Percentiles rank a stretch among this genome's conserved stretches.
phyloP scores from a whole-genome alignment of 2,888 invertebrate species.

The Apamea anceps region DNA sequence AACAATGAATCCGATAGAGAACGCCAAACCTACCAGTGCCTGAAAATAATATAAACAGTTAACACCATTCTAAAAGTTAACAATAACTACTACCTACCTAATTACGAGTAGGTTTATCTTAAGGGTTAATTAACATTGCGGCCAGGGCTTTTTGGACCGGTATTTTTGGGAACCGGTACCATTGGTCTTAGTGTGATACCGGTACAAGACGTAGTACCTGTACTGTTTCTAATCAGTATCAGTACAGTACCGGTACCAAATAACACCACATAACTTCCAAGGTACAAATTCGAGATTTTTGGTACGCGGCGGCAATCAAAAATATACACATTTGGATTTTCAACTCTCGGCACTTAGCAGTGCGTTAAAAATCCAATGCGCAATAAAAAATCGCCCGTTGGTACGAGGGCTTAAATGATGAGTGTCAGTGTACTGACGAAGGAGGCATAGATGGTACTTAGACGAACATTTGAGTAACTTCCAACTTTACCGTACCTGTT shows the following conservation, averaged over 20 bases:
- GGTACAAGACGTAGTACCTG: not conserved
- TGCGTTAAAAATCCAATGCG: not conserved
- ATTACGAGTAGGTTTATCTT: too few relatives aligned
- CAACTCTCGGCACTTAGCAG: not conserved
- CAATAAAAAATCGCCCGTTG: not conserved
- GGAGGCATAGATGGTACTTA: not conserved
- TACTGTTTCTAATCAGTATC: not conserved
- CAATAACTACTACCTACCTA: not conserved
- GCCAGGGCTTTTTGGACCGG: not conserved
- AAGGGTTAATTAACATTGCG: not conserved
- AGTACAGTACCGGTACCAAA: not conserved
- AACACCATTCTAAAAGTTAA: not conserved
- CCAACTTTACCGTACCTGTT: not conserved
- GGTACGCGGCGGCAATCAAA: not conserved
- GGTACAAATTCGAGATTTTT: not conserved
- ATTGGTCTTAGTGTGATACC: not conserved
- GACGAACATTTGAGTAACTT: conserved; percentile 15
- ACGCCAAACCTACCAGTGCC: conserved; percentile 99
- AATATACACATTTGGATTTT: not conserved
- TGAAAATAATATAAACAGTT: conserved; percentile 79
- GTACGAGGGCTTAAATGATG: too few relatives aligned
- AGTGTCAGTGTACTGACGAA: not conserved
- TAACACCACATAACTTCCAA: not conserved
- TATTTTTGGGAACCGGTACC: not conserved
- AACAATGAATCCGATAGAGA: conserved; percentile 99